These are phyloP conservation scores for Dolichomitus sp. DNA, from an alignment of 2,888 invertebrate species.

Conservation along the genomic window DNA sequence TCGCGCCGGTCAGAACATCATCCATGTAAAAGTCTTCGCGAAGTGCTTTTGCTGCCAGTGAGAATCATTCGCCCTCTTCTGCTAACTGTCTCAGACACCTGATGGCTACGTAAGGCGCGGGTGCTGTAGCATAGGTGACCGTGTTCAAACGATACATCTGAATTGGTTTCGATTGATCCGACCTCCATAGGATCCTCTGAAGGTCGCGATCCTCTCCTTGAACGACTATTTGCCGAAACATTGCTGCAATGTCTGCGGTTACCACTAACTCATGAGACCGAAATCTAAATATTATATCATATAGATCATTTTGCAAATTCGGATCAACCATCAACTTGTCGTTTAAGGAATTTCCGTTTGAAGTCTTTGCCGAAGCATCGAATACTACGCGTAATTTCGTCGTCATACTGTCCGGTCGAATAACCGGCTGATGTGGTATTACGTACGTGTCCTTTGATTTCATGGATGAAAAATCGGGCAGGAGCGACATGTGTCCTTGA, in stretches of 20 bases:
- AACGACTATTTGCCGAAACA: slow-evolving; percentile 54
- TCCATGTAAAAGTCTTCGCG: slow-evolving; percentile 69
- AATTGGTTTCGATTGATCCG: slow-evolving; percentile 22
- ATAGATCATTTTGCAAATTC: slow-evolving; percentile 52
- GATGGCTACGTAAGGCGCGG: slow-evolving; percentile 71
- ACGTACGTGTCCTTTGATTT: not conserved
- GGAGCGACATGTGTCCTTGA: slow-evolving; percentile 47
- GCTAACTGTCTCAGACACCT: slow-evolving; percentile 70
- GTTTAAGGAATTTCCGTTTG: slow-evolving; percentile 48
- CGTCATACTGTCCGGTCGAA: slow-evolving; percentile 41
- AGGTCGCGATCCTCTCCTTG: slow-evolving; percentile 43
- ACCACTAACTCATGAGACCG: slow-evolving; percentile 53
- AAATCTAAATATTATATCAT: slow-evolving; percentile 36
- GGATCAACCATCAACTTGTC: slow-evolving; percentile 17
- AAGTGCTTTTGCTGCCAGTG: slow-evolving; percentile 61
- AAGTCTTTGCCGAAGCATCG: slow-evolving; percentile 61
- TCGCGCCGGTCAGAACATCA: slow-evolving; percentile 62
- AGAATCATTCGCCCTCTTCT: slow-evolving; percentile 58
- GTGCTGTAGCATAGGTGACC: slow-evolving; percentile 55
- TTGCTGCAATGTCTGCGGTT: slow-evolving; percentile 55
- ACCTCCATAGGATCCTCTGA: slow-evolving; percentile 60
- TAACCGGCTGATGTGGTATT: slow-evolving; percentile 52
- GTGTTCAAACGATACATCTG: slow-evolving; percentile 47
- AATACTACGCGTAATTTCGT: slow-evolving; percentile 59
- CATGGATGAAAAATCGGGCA: not conserved